Evolutionary conservation across 2,113 vertebrate genomes (phyloP).

Genomic region (Amphilophus citrinellus): DNA sequence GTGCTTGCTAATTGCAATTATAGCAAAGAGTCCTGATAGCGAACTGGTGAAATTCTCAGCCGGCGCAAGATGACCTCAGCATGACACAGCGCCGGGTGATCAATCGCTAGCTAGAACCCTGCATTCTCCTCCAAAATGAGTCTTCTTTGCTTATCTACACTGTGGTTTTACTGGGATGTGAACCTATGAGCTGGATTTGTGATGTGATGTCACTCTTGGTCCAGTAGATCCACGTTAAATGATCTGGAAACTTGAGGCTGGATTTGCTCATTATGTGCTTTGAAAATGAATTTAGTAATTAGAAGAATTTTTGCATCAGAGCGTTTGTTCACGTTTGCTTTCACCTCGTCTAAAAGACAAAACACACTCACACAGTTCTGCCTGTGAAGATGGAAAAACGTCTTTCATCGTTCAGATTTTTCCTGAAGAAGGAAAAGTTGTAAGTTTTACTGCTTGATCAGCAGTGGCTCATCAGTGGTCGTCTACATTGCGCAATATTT

Average conservation of each 20-base stretch:
- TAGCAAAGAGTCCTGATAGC: no score
- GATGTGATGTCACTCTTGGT: neutral
- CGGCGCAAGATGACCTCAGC: no score
- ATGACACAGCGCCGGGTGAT: no score
- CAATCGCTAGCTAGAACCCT: no score
- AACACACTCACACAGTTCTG: neutral
- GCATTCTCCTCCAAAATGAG: no score
- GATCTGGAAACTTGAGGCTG: neutral
- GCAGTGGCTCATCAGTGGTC: rapidly evolving
- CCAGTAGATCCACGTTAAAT: neutral
- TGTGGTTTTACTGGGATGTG: neutral
- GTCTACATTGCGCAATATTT: neutral
- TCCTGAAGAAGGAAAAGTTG: neutral
- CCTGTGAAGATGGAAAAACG: neutral
- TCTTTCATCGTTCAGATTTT: rapidly evolving
- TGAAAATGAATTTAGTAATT: neutral
- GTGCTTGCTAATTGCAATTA: no score
- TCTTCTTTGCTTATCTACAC: neutral
- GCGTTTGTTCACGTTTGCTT: neutral
- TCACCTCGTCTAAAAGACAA: rapidly evolving
- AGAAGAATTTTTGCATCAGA: neutral
- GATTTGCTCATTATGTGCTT: neutral
- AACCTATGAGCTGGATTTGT: neutral
- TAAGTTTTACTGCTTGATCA: neutral
- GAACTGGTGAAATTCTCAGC: no score